Conservation (phyloP, 2,113 vertebrate genomes). For the Xenopus laevis region DNA sequence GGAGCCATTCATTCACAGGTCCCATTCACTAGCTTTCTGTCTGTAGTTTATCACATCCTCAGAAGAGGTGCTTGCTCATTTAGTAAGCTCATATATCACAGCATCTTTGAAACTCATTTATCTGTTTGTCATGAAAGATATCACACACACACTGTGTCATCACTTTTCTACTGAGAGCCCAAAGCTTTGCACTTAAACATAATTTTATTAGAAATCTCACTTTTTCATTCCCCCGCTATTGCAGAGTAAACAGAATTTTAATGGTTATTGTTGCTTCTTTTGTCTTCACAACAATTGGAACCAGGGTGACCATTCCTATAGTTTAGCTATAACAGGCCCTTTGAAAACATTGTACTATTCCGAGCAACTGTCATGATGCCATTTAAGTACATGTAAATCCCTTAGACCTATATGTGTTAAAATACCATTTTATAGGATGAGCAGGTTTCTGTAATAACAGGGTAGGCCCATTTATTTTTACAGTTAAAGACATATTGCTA, state of each 20-base stretch:
- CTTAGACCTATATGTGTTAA: too few relatives aligned
- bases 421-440: too few relatives aligned
- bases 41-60: constrained; percentile 38
- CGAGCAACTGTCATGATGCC: too few relatives aligned
- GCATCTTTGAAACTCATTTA: constrained; percentile 35
- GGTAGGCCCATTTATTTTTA: too few relatives aligned
- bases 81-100: constrained; percentile 33
- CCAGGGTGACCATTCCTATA: too few relatives aligned
- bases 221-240: neutral
- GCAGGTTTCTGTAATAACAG: too few relatives aligned
- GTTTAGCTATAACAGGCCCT: too few relatives aligned
- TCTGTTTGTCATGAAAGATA: constrained; percentile 24
- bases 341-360: too few relatives aligned
- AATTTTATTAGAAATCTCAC: constrained; percentile 4
- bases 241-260: neutral
- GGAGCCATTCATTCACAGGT: constrained; percentile 39
- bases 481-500: too few relatives aligned
- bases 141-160: constrained; percentile 35
- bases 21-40: constrained; percentile 39
- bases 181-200: constrained; percentile 19
- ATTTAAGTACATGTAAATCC: too few relatives aligned
- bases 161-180: constrained; percentile 27
- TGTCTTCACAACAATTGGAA: too few relatives aligned
- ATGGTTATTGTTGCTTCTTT: neutral
- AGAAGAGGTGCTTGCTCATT: constrained; percentile 19